Evolutionary conservation across 2,113 vertebrate species (phyloP).

Genomic region (Crotalus tigris): DNA sequence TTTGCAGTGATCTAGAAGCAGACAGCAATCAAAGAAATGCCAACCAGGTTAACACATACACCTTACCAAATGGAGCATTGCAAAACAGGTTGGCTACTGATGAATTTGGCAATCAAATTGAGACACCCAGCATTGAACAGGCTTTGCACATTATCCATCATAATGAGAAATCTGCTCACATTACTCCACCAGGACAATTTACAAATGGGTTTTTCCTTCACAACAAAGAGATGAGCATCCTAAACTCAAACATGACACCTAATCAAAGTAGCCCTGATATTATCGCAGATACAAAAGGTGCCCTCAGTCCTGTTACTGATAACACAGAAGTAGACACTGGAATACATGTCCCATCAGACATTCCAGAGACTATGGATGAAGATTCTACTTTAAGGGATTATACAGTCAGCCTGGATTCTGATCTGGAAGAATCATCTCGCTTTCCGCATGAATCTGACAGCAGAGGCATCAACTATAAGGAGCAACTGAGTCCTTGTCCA

Average conservation of each 20-base stretch:
- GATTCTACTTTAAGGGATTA: slow-evolving; percentile 94
- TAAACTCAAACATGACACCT: slow-evolving; percentile 70
- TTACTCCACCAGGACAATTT: slow-evolving; percentile 71
- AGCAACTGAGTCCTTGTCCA: slow-evolving; percentile 81
- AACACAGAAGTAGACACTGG: slow-evolving; percentile 92
- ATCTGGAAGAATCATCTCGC: slow-evolving; percentile 81
- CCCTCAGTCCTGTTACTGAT: slow-evolving; percentile 80
- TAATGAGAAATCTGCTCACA: slow-evolving; percentile 74
- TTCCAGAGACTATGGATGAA: slow-evolving; percentile 92
- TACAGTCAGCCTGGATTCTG: slow-evolving; percentile 92
- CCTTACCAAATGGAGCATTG: slow-evolving; percentile 79
- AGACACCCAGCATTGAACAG: slow-evolving; percentile 88
- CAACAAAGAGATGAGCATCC: slow-evolving; percentile 71
- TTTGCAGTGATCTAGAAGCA: slow-evolving; percentile 15
- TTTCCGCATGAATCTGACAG: slow-evolving; percentile 82
- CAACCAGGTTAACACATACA: slow-evolving; percentile 52
- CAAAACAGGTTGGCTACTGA: slow-evolving; percentile 70
- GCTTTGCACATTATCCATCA: slow-evolving; percentile 91
- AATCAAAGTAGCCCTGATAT: slow-evolving; percentile 70
- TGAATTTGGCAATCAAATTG: slow-evolving; percentile 74
- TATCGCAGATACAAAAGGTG: slow-evolving; percentile 77
- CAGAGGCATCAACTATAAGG: slow-evolving; percentile 66
- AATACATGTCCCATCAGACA: slow-evolving; percentile 91
- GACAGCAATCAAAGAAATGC: slow-evolving; percentile 56
- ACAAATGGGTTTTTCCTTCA: slow-evolving; percentile 94